Base-by-base conservation (phyloP, 2,888 invertebrate genomes). In the Volucella bombylans region DNA sequence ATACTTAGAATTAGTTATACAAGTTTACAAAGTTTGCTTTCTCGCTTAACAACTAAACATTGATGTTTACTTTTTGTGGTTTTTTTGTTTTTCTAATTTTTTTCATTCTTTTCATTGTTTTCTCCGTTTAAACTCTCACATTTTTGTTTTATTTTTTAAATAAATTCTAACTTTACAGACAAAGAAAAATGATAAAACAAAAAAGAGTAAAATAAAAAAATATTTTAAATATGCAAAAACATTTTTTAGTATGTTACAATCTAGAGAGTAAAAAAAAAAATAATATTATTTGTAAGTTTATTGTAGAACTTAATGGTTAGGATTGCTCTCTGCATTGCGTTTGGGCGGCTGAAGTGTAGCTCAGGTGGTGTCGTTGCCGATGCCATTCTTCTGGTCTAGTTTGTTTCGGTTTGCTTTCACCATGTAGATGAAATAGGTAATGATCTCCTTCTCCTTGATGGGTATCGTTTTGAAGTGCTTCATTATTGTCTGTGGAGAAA, bases 401-500 rank as follows among this genome's bases (percentile, higher is more conserved):
- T 92, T 92, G 86, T 92, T 92, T 15, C 91, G 90, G 80, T 98
- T 97, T 67, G 97, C 97, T 93, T 98, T 98, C 4, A 98, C 97
- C 93, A 97, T 97, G 91, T 98, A 98, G 89, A 99, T 97, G 91
- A 99, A 99, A 90, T 96, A 97, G 62, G 98, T 97, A 85, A 98
- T 93, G 61, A 97, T 96, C 92, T 99, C 98, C 91, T 98, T 99
- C 91, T 99, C 98, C 89, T 96, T 95, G 12, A 99, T 97, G 50
- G 97, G 97, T 91, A 99, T 96, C 79, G 97, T 96, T 92, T 97
- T 97, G 92, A 99, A 99, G 92, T 99, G 99, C 91, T 98, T 96
- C 93, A 97, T 96, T 69, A 99, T 94, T 69, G 96, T 95, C 98
- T 98, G 94, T 88, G 52, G 71, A 50, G 64, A 47, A 80, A 76